Evolutionary conservation across 2,888 invertebrate genomes (phyloP).

Genomic region (Endotricha flammealis): DNA sequence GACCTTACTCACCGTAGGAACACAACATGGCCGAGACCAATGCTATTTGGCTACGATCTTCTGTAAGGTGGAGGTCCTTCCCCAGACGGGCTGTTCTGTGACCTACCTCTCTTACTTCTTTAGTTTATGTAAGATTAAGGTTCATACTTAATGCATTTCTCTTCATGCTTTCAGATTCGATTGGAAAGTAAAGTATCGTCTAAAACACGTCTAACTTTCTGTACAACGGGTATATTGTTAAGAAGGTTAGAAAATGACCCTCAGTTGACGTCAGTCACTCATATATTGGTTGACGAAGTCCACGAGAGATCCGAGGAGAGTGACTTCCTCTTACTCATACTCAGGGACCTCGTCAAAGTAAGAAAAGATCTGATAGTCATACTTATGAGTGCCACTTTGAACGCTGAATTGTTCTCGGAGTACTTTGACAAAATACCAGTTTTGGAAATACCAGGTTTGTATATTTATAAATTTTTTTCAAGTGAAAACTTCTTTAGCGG

Average conservation of each 20-base stretch:
- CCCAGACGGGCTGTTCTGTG: too few relatives aligned
- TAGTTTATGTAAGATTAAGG: too few relatives aligned
- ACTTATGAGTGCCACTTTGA: conserved; percentile 96
- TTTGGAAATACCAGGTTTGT: conserved; percentile 85
- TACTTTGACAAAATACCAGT: conserved; percentile 90
- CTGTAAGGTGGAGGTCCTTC: too few relatives aligned
- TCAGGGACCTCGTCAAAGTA: conserved; percentile 85
- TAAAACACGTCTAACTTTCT: conserved; percentile 91
- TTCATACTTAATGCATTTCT: too few relatives aligned
- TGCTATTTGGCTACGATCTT: too few relatives aligned
- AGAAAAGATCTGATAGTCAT: conserved; percentile 89
- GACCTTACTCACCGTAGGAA: too few relatives aligned
- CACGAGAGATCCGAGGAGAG: conserved; percentile 95
- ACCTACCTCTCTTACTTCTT: too few relatives aligned
- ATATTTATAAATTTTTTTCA: too few relatives aligned
- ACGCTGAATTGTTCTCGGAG: conserved; percentile 88
- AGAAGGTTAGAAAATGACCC: conserved; percentile 90
- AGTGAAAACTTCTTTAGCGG: too few relatives aligned
- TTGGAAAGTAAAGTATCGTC: conserved; percentile 87
- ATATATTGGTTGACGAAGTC: conserved; percentile 93
- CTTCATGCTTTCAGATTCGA: conserved; percentile 88
- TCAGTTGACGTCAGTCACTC: conserved; percentile 85
- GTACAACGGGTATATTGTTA: conserved; percentile 94
- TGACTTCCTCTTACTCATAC: conserved; percentile 90
- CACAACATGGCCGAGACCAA: too few relatives aligned